phyloP scores from a whole-genome alignment of 2,888 invertebrate genomes.

The Terebella lapidaria region DNA sequence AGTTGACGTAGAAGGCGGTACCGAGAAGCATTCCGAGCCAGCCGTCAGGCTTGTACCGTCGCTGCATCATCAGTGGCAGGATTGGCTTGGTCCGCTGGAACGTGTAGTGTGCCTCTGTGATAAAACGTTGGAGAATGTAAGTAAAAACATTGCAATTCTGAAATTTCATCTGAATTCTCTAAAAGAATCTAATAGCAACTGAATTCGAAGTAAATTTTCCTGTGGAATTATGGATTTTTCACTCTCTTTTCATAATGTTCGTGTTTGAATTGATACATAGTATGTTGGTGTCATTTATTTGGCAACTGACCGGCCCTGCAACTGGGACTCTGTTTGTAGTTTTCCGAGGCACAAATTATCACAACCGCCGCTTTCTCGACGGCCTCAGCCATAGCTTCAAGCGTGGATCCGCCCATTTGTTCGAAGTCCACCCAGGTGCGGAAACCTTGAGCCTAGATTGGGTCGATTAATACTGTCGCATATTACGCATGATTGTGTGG shows the following conservation, averaged over 20 bases:
- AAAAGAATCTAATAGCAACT: no score
- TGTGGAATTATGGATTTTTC: no score
- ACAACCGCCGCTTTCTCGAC: conserved; percentile 45
- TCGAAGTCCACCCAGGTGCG: conserved; percentile 49
- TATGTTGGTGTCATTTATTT: no score
- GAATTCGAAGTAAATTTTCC: no score
- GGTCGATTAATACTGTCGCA: no score
- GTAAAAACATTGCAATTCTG: no score
- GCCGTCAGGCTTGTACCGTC: conserved; percentile 45
- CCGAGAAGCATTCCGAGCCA: conserved; percentile 48
- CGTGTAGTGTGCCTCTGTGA: conserved; percentile 46
- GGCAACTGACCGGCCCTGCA: conserved; percentile 49
- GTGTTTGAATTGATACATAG: no score
- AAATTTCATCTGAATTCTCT: no score
- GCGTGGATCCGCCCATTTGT: conserved; percentile 44
- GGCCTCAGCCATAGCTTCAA: conserved; percentile 47
- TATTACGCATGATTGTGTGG: no score
- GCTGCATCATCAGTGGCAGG: conserved; percentile 47
- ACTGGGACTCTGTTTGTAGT: conserved; percentile 48
- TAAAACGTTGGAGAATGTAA: no score
- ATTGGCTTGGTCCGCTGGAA: conserved; percentile 45
- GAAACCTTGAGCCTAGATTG: conserved; percentile 27
- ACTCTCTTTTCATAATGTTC: no score
- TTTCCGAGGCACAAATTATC: conserved; percentile 46
- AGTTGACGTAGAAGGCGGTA: conserved; percentile 45